These are phyloP conservation scores for Meiosimyza platycephala DNA, from an alignment of 2,888 invertebrate species.

Conservation along the genomic window DNA sequence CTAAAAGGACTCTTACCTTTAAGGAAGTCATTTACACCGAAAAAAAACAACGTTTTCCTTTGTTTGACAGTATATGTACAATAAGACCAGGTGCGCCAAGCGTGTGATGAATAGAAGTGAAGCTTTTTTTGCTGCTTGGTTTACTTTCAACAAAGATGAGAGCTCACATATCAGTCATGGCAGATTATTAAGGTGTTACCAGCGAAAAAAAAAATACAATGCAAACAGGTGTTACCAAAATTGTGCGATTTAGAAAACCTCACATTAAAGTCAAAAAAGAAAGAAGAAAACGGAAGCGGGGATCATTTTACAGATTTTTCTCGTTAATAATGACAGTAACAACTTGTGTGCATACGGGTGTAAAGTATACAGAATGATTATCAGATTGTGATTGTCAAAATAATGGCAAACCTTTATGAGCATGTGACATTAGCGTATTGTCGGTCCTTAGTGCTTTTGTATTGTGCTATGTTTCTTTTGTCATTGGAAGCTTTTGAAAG, in stretches of 20 bases:
- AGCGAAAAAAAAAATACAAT: neutral
- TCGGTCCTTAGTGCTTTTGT: neutral
- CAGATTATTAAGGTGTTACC: neutral
- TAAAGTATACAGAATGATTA: conserved; percentile 2
- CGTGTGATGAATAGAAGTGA: no score
- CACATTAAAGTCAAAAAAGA: conserved; percentile 14
- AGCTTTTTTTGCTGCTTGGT: no score
- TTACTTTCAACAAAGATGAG: no score
- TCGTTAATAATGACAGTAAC: no score
- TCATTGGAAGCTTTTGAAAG: no score
- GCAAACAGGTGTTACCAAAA: neutral
- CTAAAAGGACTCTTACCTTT: no score
- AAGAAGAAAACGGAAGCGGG: conserved; percentile 1
- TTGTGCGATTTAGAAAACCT: neutral
- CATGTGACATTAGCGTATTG: conserved; percentile 6
- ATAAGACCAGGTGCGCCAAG: no score
- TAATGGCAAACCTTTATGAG: neutral
- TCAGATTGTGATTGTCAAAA: conserved; percentile 24
- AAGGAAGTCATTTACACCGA: no score
- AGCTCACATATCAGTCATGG: conserved; percentile 19
- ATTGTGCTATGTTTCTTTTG: neutral
- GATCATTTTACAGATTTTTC: conserved; percentile 7
- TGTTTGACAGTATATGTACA: no score
- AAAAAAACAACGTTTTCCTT: no score
- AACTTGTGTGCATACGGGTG: neutral